Evolutionary conservation across 2,113 vertebrate species (phyloP).

Genomic region (Sinosuthora webbiana): DNA sequence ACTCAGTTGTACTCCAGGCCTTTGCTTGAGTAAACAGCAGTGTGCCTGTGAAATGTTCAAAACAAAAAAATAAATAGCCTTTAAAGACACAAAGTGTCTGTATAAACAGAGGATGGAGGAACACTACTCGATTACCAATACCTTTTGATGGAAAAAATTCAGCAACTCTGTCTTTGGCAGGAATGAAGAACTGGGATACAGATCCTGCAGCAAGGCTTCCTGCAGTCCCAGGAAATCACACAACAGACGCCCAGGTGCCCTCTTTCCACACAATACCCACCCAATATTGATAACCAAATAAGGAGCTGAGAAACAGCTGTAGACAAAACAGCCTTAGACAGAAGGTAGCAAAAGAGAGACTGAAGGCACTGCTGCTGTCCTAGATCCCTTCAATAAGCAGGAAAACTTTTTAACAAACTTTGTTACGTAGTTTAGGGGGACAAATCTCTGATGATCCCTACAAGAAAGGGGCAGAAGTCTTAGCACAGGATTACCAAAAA

Average conservation of each 20-base stretch:
- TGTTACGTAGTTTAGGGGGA: not conserved
- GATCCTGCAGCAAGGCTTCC: not conserved
- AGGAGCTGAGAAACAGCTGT: not conserved
- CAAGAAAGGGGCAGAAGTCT: slow-evolving; percentile 20
- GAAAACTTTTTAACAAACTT: not conserved
- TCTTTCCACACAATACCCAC: not conserved
- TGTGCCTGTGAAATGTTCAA: slow-evolving; percentile 52
- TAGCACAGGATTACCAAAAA: slow-evolving; percentile 30
- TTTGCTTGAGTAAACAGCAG: slow-evolving; percentile 47
- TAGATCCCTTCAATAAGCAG: not conserved
- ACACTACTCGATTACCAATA: not conserved
- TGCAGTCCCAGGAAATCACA: not conserved
- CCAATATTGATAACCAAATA: not conserved
- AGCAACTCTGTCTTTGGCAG: not conserved
- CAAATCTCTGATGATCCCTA: not conserved
- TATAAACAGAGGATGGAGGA: slow-evolving; percentile 30
- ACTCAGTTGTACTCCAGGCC: slow-evolving; percentile 3
- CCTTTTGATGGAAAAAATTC: slow-evolving; percentile 9
- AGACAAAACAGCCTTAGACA: not conserved
- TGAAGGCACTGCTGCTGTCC: not conserved
- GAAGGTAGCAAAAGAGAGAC: not conserved
- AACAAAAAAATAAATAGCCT: slow-evolving; percentile 45
- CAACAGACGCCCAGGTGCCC: not conserved
- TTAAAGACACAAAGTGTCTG: slow-evolving; percentile 37
- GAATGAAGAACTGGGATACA: not conserved